Percentiles rank a stretch among this genome's conserved stretches.
These are phyloP conservation scores for Belgica antarctica DNA, from an alignment of 2,888 invertebrate species.

Conservation along the genomic window DNA sequence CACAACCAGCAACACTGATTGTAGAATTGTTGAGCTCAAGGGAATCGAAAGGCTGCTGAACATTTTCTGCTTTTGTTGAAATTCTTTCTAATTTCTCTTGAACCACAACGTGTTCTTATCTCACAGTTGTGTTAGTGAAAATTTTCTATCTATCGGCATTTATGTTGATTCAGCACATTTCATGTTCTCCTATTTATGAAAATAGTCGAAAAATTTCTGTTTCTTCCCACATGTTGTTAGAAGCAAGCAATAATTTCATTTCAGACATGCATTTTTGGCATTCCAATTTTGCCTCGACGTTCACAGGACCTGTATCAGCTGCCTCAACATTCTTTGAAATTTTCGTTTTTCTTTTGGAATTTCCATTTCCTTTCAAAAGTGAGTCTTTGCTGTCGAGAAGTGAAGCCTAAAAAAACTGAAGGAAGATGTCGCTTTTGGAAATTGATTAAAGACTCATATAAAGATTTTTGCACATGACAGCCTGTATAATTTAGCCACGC, in stretches of 20 bases:
- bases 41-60: no score
- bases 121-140: neutral
- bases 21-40: neutral
- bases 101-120: no score
- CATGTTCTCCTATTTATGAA: slow-evolving; percentile 27
- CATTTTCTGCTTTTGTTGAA: neutral
- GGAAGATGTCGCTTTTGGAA: no score
- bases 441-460: no score
- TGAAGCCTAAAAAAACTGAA: no score
- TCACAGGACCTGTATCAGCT: neutral
- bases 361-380: no score
- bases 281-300: neutral
- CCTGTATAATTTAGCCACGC: no score
- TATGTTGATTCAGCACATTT: neutral
- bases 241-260: neutral
- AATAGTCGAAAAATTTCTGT: slow-evolving; percentile 38
- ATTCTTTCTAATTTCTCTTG: no score
- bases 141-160: slow-evolving; percentile 25
- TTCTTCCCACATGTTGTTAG: neutral
- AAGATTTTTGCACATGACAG: no score
- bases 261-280: neutral
- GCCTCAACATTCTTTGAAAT: neutral
- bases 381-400: no score
- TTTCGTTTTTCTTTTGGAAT: no score
- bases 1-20: neutral